Percentiles rank a stretch among this genome's conserved stretches.
Evolutionary conservation across 1,140 invertebrate genomes (phyloP).

Genomic region (Agraylea sexmaculata): DNA sequence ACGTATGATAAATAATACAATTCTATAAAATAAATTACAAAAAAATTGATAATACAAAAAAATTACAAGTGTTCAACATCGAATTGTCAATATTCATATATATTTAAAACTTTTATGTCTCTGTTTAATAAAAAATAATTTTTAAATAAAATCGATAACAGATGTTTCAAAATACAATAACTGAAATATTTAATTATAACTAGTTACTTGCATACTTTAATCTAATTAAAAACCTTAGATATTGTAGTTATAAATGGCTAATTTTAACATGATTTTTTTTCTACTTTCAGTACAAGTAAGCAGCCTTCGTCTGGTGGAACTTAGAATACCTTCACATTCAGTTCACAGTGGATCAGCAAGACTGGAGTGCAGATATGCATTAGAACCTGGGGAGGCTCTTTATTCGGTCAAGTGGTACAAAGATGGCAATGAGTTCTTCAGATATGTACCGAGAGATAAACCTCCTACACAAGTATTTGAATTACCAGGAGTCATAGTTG

Average conservation of each 20-base stretch:
- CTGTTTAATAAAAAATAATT: not conserved
- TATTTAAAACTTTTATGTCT: not conserved
- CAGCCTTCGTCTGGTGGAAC: conserved; percentile 48
- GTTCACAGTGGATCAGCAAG: conserved; percentile 50
- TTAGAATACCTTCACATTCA: conserved; percentile 54
- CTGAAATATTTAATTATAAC: not conserved
- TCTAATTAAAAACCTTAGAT: not conserved
- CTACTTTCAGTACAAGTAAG: conserved; percentile 23
- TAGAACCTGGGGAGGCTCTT: conserved; percentile 64
- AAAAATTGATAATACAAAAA: not conserved
- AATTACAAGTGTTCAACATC: not conserved
- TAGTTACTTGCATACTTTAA: not conserved
- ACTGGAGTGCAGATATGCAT: conserved; percentile 66
- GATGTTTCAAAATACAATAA: not conserved
- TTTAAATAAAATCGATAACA: not conserved
- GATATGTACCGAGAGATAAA: conserved; percentile 60
- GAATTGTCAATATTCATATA: not conserved
- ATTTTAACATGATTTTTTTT: conserved; percentile 1
- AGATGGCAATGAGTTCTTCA: conserved; percentile 76
- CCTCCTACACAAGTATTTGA: conserved; percentile 64
- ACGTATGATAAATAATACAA: too few relatives aligned
- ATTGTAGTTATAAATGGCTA: not conserved
- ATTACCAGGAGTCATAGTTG: conserved; percentile 64
- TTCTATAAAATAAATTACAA: too few relatives aligned
- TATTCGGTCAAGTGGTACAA: conserved; percentile 86